Evolutionary conservation across 2,797 vertebrate genomes (phyloP), one percentile per base, ranked within the genome.

Genomic region (Lutjanus campechanus): DNA sequence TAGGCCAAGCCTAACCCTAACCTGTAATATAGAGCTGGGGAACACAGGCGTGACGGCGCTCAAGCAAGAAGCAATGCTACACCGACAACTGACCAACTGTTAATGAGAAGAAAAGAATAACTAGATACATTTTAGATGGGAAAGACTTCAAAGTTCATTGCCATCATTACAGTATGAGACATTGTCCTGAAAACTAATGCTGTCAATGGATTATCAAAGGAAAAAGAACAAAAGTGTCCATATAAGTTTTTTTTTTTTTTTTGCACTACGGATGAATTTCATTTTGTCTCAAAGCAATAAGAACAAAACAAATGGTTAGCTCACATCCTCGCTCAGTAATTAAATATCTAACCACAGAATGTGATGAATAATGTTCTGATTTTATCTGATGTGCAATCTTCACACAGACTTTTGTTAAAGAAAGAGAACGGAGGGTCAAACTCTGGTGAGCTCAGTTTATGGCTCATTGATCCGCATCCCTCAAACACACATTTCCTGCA

Each of bases 311-410:
- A 3, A 10, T 59, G 55, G 51, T 64, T 7, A 47, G 51, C 53
- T 0, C n/a, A 47, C 16, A 17, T 72, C 49, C 11, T 74, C 2
- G 41, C 13, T n/a, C 9, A 5, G 25, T 17, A 54, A 59, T 85
- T 60, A 55, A 72, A 76, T 63, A 55, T 61, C 17, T 25, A 61
- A 29, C 43, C 47, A 15, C 62, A 62, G 41, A 22, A 36, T 47
- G 64, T 36, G 49, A 65, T 66, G 68, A 73, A 29, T 64, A 46
- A 78, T 55, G 43, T 56, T 46, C 41, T 5, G 16, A 53, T 79
- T 11, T 65, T 58, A 80, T 78, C 58, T 71, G 49, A 50, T 36
- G 16, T 61, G 41, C n/a, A 43, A 2, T 63, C 71, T 47, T 47
- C 22, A 47, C 20, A 16, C 22, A 41, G 12, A 11, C 20, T 41